Evolutionary conservation across 2,797 vertebrate genomes (phyloP).

Genomic region (Limosa lapponica): DNA sequence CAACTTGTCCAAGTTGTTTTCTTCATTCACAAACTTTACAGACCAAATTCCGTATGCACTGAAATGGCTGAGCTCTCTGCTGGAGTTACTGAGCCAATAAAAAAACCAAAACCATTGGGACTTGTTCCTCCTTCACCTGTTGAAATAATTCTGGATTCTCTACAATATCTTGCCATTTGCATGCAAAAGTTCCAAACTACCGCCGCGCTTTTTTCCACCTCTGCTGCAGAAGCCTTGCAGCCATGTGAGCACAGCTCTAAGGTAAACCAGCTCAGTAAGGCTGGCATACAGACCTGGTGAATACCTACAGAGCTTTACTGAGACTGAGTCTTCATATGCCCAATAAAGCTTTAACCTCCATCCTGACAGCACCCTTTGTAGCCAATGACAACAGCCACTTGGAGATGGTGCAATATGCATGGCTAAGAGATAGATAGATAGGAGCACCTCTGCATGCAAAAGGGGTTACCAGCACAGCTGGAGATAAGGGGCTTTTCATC

Average conservation of each 20-base stretch:
- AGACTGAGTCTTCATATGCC: background rate
- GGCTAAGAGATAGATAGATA: background rate
- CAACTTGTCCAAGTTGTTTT: background rate
- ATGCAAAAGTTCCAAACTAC: background rate
- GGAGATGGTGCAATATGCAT: rapidly evolving
- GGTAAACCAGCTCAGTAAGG: background rate
- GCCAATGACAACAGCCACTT: background rate
- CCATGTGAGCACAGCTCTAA: background rate
- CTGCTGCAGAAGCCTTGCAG: background rate
- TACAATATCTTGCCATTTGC: background rate
- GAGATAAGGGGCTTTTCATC: background rate
- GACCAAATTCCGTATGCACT: background rate
- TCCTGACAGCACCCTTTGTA: background rate
- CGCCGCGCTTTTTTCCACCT: rapidly evolving
- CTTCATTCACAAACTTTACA: background rate
- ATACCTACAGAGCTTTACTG: background rate
- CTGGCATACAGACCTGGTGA: background rate
- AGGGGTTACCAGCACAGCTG: background rate
- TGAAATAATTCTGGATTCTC: background rate
- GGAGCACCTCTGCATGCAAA: background rate
- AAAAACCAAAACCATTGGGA: background rate
- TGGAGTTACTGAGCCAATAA: background rate
- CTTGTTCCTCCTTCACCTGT: background rate
- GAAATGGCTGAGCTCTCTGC: background rate
- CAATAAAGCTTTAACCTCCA: background rate